phyloP scores from a whole-genome alignment of 2,113 vertebrate genomes.

The Megalops atlanticus region DNA sequence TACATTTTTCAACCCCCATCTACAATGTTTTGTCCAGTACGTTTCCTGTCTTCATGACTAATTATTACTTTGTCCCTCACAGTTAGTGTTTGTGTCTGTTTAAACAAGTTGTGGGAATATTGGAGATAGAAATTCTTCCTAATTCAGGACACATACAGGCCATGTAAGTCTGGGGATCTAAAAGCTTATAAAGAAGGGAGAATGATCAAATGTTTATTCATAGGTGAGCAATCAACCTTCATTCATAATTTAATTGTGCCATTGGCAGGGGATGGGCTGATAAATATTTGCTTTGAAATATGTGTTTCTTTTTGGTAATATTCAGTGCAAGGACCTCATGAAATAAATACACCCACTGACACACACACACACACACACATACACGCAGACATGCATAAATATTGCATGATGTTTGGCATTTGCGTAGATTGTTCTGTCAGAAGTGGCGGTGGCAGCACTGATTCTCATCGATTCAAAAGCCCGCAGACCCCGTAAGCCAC shows the following conservation, averaged over 20 bases:
- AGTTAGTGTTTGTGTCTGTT: too few relatives aligned
- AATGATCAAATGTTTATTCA: too few relatives aligned
- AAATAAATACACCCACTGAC: not conserved
- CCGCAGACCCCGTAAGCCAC: conserved; percentile 22
- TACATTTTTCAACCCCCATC: too few relatives aligned
- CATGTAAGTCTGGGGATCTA: not conserved
- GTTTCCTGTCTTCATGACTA: too few relatives aligned
- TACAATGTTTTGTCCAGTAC: too few relatives aligned
- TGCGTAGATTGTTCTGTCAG: conserved; percentile 21
- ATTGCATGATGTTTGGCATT: conserved; percentile 11
- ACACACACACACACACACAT: conserved; percentile 1
- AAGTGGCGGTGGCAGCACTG: conserved; percentile 11
- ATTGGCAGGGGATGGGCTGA: not conserved
- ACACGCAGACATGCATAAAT: not conserved
- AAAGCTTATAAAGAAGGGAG: too few relatives aligned
- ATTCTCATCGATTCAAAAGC: conserved; percentile 19
- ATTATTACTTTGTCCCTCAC: too few relatives aligned
- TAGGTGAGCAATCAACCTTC: not conserved
- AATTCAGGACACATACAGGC: not conserved
- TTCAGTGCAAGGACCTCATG: not conserved
- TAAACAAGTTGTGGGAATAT: too few relatives aligned
- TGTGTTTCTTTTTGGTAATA: not conserved
- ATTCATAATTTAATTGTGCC: not conserved
- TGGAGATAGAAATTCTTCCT: not conserved
- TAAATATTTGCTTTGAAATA: not conserved